A percentile compares a stretch with the other conserved stretches of the same genome.
These are phyloP conservation scores for Emberiza fucata DNA, from an alignment of 2,113 vertebrate genomes.

Conservation along the genomic window DNA sequence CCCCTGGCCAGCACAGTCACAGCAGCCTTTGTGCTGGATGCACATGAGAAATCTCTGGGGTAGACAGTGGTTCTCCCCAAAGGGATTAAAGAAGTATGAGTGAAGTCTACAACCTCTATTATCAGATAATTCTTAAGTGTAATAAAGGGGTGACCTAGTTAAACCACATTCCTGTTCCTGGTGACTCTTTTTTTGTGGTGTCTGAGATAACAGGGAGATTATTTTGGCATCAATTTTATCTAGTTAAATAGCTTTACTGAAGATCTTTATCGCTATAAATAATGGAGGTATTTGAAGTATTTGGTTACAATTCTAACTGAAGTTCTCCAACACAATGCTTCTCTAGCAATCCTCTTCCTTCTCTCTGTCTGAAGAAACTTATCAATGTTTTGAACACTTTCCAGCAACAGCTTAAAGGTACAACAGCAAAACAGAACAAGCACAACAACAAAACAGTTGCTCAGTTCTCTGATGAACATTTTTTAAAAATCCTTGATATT, in stretches of 20 bases:
- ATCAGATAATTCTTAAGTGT: slow-evolving; percentile 34
- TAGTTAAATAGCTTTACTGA: slow-evolving; percentile 51
- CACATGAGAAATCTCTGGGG: not conserved
- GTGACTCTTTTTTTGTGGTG: slow-evolving; percentile 20
- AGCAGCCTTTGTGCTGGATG: not conserved
- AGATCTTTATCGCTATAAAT: slow-evolving; percentile 64
- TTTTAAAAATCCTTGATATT: not conserved
- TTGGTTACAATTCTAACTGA: slow-evolving; percentile 38
- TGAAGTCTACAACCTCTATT: slow-evolving; percentile 11
- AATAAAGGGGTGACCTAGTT: slow-evolving; percentile 49
- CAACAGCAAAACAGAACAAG: not conserved
- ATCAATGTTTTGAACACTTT: slow-evolving; percentile 29
- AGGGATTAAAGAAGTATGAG: slow-evolving; percentile 26
- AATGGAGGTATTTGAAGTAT: slow-evolving; percentile 52
- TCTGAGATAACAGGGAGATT: slow-evolving; percentile 51
- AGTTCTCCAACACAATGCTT: slow-evolving; percentile 13
- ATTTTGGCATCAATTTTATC: slow-evolving; percentile 65
- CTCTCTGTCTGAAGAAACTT: not conserved
- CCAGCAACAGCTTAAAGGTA: not conserved
- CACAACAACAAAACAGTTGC: not conserved
- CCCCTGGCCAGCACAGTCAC: not conserved
- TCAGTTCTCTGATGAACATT: not conserved
- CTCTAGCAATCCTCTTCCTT: not conserved
- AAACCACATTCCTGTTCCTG: slow-evolving; percentile 47
- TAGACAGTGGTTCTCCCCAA: not conserved